Evolutionary conservation across 2,113 vertebrate species (phyloP).

Genomic region (Scolopax mira): DNA sequence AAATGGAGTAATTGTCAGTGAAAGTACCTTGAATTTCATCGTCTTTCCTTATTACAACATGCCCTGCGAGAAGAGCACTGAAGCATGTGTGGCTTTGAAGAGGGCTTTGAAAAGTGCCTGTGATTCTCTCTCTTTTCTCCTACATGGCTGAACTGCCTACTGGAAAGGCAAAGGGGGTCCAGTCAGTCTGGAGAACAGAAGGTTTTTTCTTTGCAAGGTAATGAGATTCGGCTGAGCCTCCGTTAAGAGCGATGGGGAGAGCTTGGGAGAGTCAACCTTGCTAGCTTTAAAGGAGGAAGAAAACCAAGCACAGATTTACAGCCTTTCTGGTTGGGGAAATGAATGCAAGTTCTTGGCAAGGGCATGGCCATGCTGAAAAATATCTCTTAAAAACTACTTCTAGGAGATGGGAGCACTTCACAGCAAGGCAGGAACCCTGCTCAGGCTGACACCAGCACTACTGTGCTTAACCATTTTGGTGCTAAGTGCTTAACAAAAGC

Average conservation of each 20-base stretch:
- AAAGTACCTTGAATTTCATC: neutral
- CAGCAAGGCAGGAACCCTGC: neutral
- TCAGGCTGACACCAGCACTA: fast-evolving
- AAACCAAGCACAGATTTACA: neutral
- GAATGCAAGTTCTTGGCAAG: neutral
- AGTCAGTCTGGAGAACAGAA: neutral
- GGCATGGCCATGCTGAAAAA: neutral
- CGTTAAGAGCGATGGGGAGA: neutral
- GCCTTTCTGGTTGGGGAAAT: neutral
- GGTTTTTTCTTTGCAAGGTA: neutral
- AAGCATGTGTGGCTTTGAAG: neutral
- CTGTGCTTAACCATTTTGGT: neutral
- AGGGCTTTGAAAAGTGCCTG: neutral
- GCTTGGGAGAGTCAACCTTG: neutral
- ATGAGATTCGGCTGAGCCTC: neutral
- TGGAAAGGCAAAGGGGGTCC: neutral
- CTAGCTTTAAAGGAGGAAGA: neutral
- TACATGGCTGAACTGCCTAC: neutral
- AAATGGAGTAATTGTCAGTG: neutral
- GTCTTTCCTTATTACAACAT: neutral
- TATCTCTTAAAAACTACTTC: neutral
- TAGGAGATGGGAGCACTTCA: neutral
- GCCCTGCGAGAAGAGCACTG: neutral
- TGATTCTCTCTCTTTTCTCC: neutral
- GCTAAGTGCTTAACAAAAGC: neutral